Conservation (phyloP, 2,797 vertebrate species). For the Gadopsis bispinosus region DNA sequence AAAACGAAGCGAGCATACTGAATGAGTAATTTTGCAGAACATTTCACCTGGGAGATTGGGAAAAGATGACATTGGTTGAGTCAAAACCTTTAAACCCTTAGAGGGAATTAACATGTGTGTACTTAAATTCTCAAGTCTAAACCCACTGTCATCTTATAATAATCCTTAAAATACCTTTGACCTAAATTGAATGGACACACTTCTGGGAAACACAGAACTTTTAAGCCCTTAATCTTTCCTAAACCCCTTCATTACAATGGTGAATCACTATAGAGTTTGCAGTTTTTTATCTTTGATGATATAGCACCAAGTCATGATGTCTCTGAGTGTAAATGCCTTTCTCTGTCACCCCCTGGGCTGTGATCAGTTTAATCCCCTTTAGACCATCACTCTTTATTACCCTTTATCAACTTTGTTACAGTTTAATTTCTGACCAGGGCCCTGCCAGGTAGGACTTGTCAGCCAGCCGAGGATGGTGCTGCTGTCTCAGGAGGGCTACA, state of each 20-base stretch:
- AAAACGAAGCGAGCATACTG: background rate
- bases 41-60: constrained; percentile 17
- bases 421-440: constrained; percentile 38
- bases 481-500: constrained; percentile 28
- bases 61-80: constrained; percentile 26
- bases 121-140: constrained; percentile 49
- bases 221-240: constrained; percentile 65
- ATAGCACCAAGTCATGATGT: constrained; percentile 29
- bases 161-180: constrained; percentile 66
- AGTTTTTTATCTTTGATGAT: constrained; percentile 47
- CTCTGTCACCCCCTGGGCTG: constrained; percentile 13
- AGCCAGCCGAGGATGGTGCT: constrained; percentile 20
- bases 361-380: constrained; percentile 46
- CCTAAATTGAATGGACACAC: constrained; percentile 63
- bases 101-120: constrained; percentile 50
- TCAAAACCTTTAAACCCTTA: constrained; percentile 40
- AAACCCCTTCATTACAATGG: constrained; percentile 61
- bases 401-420: constrained; percentile 47
- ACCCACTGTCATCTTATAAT: constrained; percentile 59
- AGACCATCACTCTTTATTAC: constrained; percentile 22
- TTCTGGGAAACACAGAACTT: constrained; percentile 64
- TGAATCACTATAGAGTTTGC: constrained; percentile 47
- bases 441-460: constrained; percentile 8
- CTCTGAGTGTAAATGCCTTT: constrained; percentile 44
- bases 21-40: constrained; percentile 29